A percentile compares a stretch with the other conserved stretches of the same genome.
These are phyloP conservation scores for Thymelicus sylvestris DNA, from an alignment of 2,888 invertebrate genomes.

Conservation along the genomic window DNA sequence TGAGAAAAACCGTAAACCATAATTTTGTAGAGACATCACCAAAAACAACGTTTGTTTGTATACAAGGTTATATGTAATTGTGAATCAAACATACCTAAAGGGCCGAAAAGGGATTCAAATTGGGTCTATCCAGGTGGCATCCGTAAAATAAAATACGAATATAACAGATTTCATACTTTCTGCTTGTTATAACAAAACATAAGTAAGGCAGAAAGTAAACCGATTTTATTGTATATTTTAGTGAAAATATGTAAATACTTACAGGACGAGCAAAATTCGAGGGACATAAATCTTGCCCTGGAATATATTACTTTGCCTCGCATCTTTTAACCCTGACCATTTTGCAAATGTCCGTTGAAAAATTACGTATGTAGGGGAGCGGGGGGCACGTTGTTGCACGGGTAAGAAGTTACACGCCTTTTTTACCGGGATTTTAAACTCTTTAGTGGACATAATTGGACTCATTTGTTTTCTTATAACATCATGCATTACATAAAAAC, in stretches of 20 bases:
- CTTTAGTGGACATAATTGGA: no score
- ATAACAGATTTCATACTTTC: slow-evolving; percentile 7
- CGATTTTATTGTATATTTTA: slow-evolving; percentile 28
- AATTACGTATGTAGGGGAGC: not conserved
- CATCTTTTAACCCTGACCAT: slow-evolving; percentile 22
- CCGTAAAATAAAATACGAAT: not conserved
- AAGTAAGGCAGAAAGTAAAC: slow-evolving; percentile 20
- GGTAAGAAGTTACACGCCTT: no score
- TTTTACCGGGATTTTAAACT: no score
- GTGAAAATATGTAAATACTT: slow-evolving; percentile 41
- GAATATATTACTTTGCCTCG: slow-evolving; percentile 31
- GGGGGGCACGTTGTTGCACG: no score
- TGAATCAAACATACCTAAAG: not conserved
- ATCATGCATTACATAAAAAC: no score
- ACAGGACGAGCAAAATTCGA: slow-evolving; percentile 35
- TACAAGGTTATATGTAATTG: not conserved
- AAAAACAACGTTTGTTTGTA: not conserved
- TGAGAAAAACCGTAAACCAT: no score
- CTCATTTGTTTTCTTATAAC: no score
- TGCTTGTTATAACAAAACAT: slow-evolving; percentile 4
- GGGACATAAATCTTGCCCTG: slow-evolving; percentile 41
- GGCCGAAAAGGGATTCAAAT: not conserved
- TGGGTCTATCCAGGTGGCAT: not conserved
- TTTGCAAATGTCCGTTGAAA: slow-evolving; percentile 1
- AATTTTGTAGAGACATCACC: no score